Base-by-base conservation (phyloP, 2,888 invertebrate genomes). In the Hirtodrosophila alboralis region DNA sequence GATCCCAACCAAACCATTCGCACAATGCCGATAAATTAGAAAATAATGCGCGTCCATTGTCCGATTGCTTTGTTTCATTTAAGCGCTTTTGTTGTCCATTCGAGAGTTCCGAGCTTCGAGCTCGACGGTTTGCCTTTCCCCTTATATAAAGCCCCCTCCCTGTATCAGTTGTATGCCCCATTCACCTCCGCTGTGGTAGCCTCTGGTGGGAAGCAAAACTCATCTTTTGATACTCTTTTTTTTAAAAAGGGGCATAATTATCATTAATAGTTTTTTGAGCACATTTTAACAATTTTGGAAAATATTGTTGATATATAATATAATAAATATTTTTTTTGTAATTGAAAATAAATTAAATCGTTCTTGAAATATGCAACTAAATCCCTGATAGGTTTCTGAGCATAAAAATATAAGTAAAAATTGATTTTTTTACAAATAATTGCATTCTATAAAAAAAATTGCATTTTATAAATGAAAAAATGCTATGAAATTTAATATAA, bases 1-100 rank as follows among this genome's bases (percentile, higher is more conserved):
- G 68, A 78, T 71, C 81, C 78, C 68, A 62, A 56, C 45, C 54
- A 62, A 63, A 48, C 43, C 53, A 54, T 60, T 60, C 61, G 61
- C 57, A 73, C 70, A 87, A 87, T 87, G 85, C 75, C 78, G 77
- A 85, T 87, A 87, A 87, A 87, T 87, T 87, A 87, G 87, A 87
- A 83, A 79, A 87, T 86, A 86, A 87, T 87, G 85, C 81, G 87
- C 78, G 57, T 65, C 84, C 86, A 87, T 87, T 87, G 86, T 87
- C 73, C 76, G 73, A 34, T 49, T 61, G 76, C 86, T 87, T 83
- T 84, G 75, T 83, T 87, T 86, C 84, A 79, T 79, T 86, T 87
- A 70, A 85, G 76, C 76, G 77, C 85, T 83, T 86, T 78, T 81
- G 84, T 81, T 77, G 61, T 73, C 36, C 72, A 34, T 56, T n/a